phyloP scores from a whole-genome alignment of 1,140 invertebrate genomes.

The Himalopsyche phryganea region DNA sequence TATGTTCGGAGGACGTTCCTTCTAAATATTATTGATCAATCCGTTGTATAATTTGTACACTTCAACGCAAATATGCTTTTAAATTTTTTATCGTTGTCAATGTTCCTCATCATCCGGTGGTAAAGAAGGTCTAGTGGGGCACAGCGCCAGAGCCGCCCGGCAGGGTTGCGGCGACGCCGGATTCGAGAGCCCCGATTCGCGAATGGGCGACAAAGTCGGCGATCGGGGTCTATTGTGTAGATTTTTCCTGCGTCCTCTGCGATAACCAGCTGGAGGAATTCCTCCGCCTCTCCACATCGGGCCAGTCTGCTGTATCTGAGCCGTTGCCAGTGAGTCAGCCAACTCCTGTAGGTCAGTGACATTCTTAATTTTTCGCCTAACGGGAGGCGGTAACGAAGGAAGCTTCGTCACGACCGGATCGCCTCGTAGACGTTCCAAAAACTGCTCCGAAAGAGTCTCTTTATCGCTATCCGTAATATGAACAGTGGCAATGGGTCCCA shows the following conservation, averaged over 20 bases:
- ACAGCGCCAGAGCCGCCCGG: conserved; percentile 34
- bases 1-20: too few relatives aligned
- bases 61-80: too few relatives aligned
- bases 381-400: conserved; percentile 49
- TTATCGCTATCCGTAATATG: conserved; percentile 3
- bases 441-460: conserved; percentile 2
- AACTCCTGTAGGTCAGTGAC: conserved; percentile 48
- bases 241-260: conserved; percentile 45
- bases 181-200: conserved; percentile 70
- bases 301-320: conserved; percentile 8
- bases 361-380: conserved; percentile 45
- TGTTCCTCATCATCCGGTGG: conserved; percentile 8
- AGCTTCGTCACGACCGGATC: conserved; percentile 34
- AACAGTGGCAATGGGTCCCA: conserved; percentile 36
- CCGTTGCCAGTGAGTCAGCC: conserved; percentile 48
- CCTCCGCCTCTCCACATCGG: conserved; percentile 34
- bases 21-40: too few relatives aligned
- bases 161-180: conserved; percentile 61
- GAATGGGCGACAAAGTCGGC: conserved; percentile 65
- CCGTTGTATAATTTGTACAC: too few relatives aligned
- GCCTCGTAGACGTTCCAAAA: conserved; percentile 2
- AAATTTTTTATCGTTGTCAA: not conserved
- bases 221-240: conserved; percentile 50
- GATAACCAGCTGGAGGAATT: conserved; percentile 19
- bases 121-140: conserved; percentile 23